Evolutionary conservation across 2,888 invertebrate genomes (phyloP), one percentile per base, ranked within the genome.

Genomic region (Macrophya annulata): DNA sequence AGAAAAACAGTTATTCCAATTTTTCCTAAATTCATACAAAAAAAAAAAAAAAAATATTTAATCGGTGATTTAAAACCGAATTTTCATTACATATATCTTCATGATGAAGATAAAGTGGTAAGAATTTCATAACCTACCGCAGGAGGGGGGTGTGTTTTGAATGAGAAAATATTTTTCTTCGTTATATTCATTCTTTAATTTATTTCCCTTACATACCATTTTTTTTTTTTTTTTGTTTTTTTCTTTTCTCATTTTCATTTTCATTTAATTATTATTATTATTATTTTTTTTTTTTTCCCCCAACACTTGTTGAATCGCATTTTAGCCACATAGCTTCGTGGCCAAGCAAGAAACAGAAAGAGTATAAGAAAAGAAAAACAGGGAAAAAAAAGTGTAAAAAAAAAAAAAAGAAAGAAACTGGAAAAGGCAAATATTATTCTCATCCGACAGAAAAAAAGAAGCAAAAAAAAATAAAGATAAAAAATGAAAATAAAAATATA

Each of bases 291-390:
- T 48, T 55, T 10, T 25, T 77, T 51, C 25, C 51, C n/a, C 1
- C 25, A 77, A 77, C 77, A 77, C 77, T 77, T 77, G 77, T 77
- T 77, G 77, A 77, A 77, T 55, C 17, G 37, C 17, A 45, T 9
- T 72, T 9, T 15, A 55, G 77, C 77, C 17, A 51, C 17, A 77
- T 51, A 51, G 43, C 77, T 43, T 6, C 17, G 31, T 5, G 51
- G 12, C 45, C 12, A 17, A 43, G 51, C 10, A 55, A 62, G 62
- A 62, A 62, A 21, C 10, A 62, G 25, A 9, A 62, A 62, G 25
- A 62, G 48, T 48, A 48, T 10, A 48, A 17, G 17, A 5, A 10
- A n/a, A 9, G 40, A 31, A 3, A 3, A 31, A 68, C n/a, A n/a
- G 5, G n/a, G 6, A 45, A 31, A 74, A 51, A 37, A 51, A 31